Base-by-base conservation (phyloP, 2,888 invertebrate species). In the Napeogenes inachia region DNA sequence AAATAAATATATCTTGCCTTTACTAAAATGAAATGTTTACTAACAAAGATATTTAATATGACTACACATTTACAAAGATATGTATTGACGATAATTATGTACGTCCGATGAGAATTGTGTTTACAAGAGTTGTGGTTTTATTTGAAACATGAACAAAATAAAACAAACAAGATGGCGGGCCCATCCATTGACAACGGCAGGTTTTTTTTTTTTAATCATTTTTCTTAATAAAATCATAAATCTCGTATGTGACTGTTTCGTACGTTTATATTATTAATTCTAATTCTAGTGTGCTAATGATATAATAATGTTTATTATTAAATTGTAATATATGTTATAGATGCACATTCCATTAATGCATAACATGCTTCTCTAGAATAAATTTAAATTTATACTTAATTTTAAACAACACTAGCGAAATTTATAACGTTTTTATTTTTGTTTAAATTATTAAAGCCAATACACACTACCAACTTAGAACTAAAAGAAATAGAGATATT, bases 251-350 rank as follows among this genome's bases (percentile, higher is more conserved):
- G 75, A 74, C 74, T 77, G 83, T 63, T 71, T 75, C 74, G 79
- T 78, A 84, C 73, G 79, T 80, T 85, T 84, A 69, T 82, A 85
- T 76, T 82, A 86, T 84, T 88, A 89, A 87, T 86, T 83, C 71
- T 85, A 87, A 86, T 77, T 82, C 75, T 89, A 90, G 89, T 84
- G 90, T 90, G 88, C 89, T 90, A 90, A 89, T 89, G 81, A 86
- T 87, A 81, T 88, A 88, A 84, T 87, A 89, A 87, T 64, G 87
- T 86, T 81, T 84, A 79, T 66, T 54, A 80, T 79, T 81, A 81
- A 84, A 84, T 80, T 89, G 87, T 89, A 89, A 85, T 87, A 86
- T 88, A 89, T 82, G 82, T 81, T 82, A 81, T 82, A 84, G 79
- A 82, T 76, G 77, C 76, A 85, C 87, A 88, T 88, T 88, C 87